Evolutionary conservation across 1,140 invertebrate species (phyloP).

Genomic region (Kradibia gibbosae): DNA sequence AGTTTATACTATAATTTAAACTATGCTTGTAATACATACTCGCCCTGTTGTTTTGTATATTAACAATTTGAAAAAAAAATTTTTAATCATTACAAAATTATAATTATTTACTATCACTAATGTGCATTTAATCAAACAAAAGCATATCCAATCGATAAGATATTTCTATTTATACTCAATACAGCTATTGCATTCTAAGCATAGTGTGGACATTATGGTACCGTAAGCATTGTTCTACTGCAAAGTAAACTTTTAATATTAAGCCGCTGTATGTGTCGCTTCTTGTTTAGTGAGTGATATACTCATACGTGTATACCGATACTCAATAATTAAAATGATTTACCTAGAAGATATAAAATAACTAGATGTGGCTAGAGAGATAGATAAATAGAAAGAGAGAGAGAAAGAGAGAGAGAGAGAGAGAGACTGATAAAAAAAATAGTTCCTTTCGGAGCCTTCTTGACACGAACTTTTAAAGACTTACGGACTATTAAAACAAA

Average conservation of each 20-base stretch:
- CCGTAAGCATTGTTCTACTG: neutral
- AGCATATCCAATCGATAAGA: no score
- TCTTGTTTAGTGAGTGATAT: neutral
- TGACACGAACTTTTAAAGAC: conserved; percentile 36
- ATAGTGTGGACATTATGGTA: neutral
- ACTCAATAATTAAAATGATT: conserved; percentile 46
- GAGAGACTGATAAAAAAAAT: neutral
- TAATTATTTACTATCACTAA: no score
- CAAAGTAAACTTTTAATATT: conserved; percentile 33
- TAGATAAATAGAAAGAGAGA: neutral
- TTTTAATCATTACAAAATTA: no score
- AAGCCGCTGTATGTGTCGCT: neutral
- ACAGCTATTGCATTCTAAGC: no score
- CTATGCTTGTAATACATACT: no score
- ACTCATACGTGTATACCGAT: conserved; percentile 26
- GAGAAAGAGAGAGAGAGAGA: conserved; percentile 14
- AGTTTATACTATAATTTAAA: no score
- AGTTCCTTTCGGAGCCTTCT: conserved; percentile 38
- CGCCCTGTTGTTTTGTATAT: no score
- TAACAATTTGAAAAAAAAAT: no score
- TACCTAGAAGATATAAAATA: neutral
- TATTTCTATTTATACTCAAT: no score
- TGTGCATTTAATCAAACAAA: no score
- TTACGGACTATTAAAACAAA: conserved; percentile 47
- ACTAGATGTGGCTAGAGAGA: conserved; percentile 9